Percentiles rank a stretch among this genome's conserved stretches.
phyloP scores from a whole-genome alignment of 2,888 invertebrate genomes.

The Eutolmus rufibarbis region DNA sequence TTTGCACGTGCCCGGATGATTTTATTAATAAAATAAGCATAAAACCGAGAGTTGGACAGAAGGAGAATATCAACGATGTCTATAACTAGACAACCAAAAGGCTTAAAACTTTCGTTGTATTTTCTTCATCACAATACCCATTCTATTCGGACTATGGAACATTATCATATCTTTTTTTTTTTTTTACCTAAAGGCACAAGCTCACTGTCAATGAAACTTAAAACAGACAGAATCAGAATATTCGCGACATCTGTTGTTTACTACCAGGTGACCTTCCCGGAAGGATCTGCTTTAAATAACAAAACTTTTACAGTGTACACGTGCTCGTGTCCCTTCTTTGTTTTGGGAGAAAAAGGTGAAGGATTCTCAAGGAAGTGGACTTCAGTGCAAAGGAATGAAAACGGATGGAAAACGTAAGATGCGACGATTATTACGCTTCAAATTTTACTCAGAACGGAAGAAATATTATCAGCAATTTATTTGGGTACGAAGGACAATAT shows the following conservation, averaged over 20 bases:
- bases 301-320: neutral
- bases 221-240: neutral
- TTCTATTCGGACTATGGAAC: neutral
- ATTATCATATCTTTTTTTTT: neutral
- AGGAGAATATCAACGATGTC: neutral
- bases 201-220: neutral
- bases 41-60: neutral
- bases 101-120: neutral
- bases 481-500: neutral
- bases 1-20: neutral
- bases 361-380: neutral
- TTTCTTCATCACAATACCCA: neutral
- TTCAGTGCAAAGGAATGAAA: neutral
- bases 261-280: neutral
- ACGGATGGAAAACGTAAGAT: neutral
- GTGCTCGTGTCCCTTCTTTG: neutral
- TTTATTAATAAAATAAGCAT: neutral
- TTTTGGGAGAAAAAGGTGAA: neutral
- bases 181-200: neutral
- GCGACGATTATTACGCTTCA: neutral
- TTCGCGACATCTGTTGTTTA: neutral
- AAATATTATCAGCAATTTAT: neutral
- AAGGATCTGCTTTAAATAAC: neutral
- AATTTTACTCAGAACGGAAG: neutral
- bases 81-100: neutral